Evolutionary conservation across 2,797 vertebrate species (phyloP), one percentile per base, ranked within the genome.

Genomic region (Mastacembelus armatus): DNA sequence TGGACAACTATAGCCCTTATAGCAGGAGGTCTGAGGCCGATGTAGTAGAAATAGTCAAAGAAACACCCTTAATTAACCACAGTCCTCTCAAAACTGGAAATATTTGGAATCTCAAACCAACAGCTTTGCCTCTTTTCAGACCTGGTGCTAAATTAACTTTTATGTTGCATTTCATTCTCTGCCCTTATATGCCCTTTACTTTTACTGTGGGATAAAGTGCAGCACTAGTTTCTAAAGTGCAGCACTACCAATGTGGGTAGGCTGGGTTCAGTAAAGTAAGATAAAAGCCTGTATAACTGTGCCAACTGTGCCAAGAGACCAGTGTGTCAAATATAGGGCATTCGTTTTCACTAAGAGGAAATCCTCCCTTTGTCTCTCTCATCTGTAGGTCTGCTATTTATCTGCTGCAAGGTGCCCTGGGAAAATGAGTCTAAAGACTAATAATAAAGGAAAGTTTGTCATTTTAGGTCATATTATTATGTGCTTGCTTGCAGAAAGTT

Each of bases 1-100:
- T 42, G 73, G 74, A 84, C 77, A 64, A 50, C 70, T 77, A 91
- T 74, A 92, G 92, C 77, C n/a, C 75, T 29, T 88, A 92, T 74
- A 86, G 64, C 72, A 60, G 62, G 62, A 55, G 43, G 63, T 66
- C 57, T 32, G 30, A 35, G 26, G 73, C 63, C 62, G 51, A 73
- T 71, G 84, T n/a, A n/a, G n/a, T n/a, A n/a, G n/a, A n/a, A n/a
- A n/a, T n/a, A n/a, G n/a, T n/a, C n/a, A n/a, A n/a, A 44, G 9
- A 49, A 74, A 49, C 4, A 12, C 4, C 9, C 22, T 58, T 14
- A 29, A 40, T 36, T 5, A 27, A 21, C 4, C 21, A 39, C 9
- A 54, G 48, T 6, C 16, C 3, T 9, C 1, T 24, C 7, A 48
- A 19, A 47, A 65, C n/a, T n/a, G n/a, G n/a, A 52, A 58, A 62